phyloP scores from a whole-genome alignment of 2,113 vertebrate genomes.

The Monarcha castaneiventris region DNA sequence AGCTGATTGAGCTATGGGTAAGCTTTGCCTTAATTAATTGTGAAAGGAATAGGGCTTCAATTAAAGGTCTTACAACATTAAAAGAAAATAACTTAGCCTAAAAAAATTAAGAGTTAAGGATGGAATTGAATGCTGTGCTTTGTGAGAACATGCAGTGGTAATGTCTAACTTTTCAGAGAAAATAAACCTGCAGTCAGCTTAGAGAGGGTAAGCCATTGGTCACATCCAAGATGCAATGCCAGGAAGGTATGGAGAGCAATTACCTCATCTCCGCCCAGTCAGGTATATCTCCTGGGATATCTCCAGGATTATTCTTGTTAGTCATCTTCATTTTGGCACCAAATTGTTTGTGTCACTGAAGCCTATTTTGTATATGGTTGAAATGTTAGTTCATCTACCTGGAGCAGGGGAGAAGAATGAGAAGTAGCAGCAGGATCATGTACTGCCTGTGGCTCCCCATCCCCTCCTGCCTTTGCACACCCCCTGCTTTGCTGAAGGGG shows the following conservation, averaged over 20 bases:
- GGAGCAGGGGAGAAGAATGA: background rate
- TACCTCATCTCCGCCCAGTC: background rate
- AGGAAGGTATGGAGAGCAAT: background rate
- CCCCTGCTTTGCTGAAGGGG: background rate
- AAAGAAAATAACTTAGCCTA: background rate
- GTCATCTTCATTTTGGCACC: background rate
- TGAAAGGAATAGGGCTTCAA: background rate
- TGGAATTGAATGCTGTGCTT: background rate
- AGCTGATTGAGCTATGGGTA: background rate
- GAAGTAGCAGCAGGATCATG: background rate
- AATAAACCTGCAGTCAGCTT: background rate
- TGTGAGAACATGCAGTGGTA: background rate
- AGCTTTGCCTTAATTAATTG: background rate
- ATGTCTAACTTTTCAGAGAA: background rate
- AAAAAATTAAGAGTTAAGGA: background rate
- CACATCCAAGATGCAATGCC: background rate
- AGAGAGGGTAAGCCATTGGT: background rate
- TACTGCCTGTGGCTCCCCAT: background rate
- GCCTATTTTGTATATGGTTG: background rate
- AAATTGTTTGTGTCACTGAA: background rate
- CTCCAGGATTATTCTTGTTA: background rate
- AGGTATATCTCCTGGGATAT: background rate
- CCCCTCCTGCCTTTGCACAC: background rate
- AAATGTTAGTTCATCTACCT: background rate
- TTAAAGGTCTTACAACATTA: background rate